Evolutionary conservation across 2,113 vertebrate genomes (phyloP), one percentile per base, ranked within the genome.

Genomic region (Todiramphus saurophagus): DNA sequence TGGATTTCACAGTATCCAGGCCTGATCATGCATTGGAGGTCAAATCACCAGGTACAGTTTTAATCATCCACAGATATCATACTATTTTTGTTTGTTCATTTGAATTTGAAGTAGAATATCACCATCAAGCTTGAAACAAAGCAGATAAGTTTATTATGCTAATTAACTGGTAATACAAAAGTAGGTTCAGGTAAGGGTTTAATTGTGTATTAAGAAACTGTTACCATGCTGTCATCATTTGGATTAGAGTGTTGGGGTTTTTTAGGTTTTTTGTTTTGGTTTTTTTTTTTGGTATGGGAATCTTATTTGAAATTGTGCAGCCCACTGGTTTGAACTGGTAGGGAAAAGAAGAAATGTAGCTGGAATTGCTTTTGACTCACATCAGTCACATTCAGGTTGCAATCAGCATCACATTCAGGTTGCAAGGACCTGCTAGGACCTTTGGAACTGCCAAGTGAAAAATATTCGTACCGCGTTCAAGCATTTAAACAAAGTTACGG

Each of bases 101-200:
- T 81, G 51, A 77, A 58, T 87, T 60, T 53, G 39, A 62, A 90
- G 25, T 62, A 78, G 17, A 41, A 44, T 76, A 78, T 73, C 46
- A 83, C 63, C 58, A 80, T 51, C 43, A 97, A 77, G 35, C 68
- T 82, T 94, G 69, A 89, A 93, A 94, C 27, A 80, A 88, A 91
- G 64, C 72, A 78, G 64, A 20, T 28, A 94, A 39, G 13, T 83
- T 83, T 93, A 19, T 92, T 48, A 60, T 48, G 43, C 13, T 94
- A 89, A 87, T 92, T 91, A 62, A 41, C 31, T 75, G 23, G 83
- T 93, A 70, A 59, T 53, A n/a, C 41, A 81, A 63, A 53, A 83
- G 82, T 48, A 58, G 67, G 35, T 55, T 84, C 79, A 75, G 59
- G 35, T 90, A 83, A 81, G 51, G 39, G 11, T 94, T 96, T 94